Percentiles rank a stretch among this genome's conserved stretches.
These are phyloP conservation scores for Petrocephalus schoutedeni DNA, from an alignment of 2,797 vertebrate genomes.

Conservation along the genomic window DNA sequence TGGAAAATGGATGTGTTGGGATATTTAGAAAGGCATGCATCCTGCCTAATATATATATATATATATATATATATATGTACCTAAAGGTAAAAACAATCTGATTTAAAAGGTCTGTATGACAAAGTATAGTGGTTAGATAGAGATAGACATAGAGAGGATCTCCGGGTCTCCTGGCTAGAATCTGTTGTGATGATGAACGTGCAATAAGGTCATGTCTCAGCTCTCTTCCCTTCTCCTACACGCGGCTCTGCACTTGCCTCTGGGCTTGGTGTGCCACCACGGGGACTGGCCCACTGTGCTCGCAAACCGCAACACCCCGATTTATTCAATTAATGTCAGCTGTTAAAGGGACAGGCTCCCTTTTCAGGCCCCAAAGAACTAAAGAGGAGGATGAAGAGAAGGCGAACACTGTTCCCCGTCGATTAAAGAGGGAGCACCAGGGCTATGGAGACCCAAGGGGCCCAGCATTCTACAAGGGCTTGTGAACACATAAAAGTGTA, in stretches of 20 bases:
- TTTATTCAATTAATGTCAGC: conserved; percentile 1
- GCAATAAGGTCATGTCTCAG: neutral
- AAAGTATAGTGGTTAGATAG: neutral
- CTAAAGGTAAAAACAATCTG: neutral
- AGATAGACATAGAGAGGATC: neutral
- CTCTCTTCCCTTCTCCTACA: neutral
- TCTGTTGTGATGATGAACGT: neutral
- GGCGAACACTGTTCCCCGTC: neutral
- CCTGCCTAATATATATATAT: neutral
- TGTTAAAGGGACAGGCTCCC: neutral
- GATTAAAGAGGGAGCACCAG: neutral
- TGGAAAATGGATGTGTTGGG: neutral
- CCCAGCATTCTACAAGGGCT: neutral
- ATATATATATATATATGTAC: neutral
- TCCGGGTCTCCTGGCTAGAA: neutral
- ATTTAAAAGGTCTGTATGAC: neutral
- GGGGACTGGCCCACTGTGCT: neutral
- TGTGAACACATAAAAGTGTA: neutral
- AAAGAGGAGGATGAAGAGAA: neutral
- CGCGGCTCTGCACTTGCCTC: neutral
- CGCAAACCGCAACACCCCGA: neutral
- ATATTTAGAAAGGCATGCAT: neutral
- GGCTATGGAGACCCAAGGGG: neutral
- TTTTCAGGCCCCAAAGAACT: neutral
- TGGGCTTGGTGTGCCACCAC: neutral